Base-by-base conservation (phyloP, 1,140 invertebrate genomes). In the Leguminivora glycinivorella region DNA sequence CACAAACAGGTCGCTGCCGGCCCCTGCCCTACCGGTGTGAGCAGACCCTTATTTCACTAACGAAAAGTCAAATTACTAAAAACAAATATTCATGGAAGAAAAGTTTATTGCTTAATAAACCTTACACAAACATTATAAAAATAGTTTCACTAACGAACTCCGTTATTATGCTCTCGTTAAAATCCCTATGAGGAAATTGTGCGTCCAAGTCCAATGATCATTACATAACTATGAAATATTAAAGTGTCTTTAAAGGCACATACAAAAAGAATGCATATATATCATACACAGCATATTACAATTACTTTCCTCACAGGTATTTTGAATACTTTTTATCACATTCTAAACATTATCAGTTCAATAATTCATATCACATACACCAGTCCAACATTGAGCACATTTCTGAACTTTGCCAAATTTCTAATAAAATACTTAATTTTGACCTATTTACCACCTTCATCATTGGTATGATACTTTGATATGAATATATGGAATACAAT, bases 71-170 rank as follows among this genome's bases (percentile, higher is more conserved):
- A 10, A 52, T 52, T 52, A n/a, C n/a, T n/a, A n/a, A 6, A 22
- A 52, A 52, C 5, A 52, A 52, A 22, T 2, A 52, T 52, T 52
- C n/a, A 19, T 34, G 76, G 72, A 82, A 81, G 81, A 82, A 68
- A 80, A 67, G 69, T 88, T 85, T 86, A 86, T 88, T 86, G 80
- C 80, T 84, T 83, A 26, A 29, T 58, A 29, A 29, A 63, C 14
- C 58, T 63, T 63, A 63, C 29, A 81, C 70, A 79, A 67, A 74
- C 77, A 78, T 79, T 83, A 84, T 79, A 84, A 86, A 83, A 72
- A 72, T 72, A 72, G 73, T 80, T 81, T 80, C 58, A 73, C 71
- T 66, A 70, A 83, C 84, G 82, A 56, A 40, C 83, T 83, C 80
- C 63, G 68, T 79, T 75, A 79, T 79, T 78, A 82, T 74, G 70